These are phyloP conservation scores for Aphidius ervi DNA, from an alignment of 1,140 invertebrate genomes.

Conservation along the genomic window DNA sequence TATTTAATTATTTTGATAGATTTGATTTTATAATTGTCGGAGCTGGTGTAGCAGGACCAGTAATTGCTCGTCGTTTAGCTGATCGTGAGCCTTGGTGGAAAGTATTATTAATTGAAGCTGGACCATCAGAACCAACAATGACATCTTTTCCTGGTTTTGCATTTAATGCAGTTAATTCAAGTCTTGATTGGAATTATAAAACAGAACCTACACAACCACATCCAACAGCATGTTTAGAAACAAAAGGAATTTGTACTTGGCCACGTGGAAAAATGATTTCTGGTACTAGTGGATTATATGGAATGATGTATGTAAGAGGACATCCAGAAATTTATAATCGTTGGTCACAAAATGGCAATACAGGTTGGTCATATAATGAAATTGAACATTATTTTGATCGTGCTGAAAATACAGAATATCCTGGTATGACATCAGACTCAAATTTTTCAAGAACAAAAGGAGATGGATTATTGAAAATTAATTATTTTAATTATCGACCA, in stretches of 20 bases:
- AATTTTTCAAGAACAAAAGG: conserved; percentile 25
- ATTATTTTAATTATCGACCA: conserved; percentile 54
- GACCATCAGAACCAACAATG: conserved; percentile 67
- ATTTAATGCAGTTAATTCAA: conserved; percentile 56
- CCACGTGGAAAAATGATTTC: conserved; percentile 70
- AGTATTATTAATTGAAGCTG: conserved; percentile 66
- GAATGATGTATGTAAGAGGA: conserved; percentile 74
- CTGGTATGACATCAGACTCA: conserved; percentile 32
- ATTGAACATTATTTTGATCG: conserved; percentile 60
- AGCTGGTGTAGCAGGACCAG: conserved; percentile 60
- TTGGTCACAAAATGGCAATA: conserved; percentile 72
- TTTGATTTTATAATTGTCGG: conserved; percentile 60
- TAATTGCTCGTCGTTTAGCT: conserved; percentile 58
- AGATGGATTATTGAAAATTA: conserved; percentile 49
- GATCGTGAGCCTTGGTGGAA: conserved; percentile 42
- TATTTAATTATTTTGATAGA: conserved; percentile 26
- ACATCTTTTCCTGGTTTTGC: conserved; percentile 65
- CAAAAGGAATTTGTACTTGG: conserved; percentile 63
- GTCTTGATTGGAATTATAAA: conserved; percentile 59
- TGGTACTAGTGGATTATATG: conserved; percentile 71
- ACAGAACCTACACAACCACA: conserved; percentile 58
- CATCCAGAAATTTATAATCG: conserved; percentile 70
- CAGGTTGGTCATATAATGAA: conserved; percentile 82
- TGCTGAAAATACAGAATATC: conserved; percentile 43
- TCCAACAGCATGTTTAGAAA: conserved; percentile 50